Percentiles rank a stretch among this genome's conserved stretches.
Conservation (phyloP, 2,113 vertebrate genomes). For the Pomatostomus ruficeps region DNA sequence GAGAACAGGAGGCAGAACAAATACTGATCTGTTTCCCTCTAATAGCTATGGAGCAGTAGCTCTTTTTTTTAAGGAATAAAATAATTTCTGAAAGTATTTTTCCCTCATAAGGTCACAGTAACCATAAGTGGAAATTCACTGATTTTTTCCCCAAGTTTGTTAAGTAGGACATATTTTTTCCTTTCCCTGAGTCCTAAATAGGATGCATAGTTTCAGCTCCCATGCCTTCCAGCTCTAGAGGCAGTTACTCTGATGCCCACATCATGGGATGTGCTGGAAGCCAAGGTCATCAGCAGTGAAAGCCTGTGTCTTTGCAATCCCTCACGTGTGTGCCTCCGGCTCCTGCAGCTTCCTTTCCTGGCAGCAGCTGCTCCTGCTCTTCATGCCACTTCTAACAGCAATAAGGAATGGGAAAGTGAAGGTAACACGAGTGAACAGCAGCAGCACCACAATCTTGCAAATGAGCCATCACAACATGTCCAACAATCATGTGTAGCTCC, state of each 20-base stretch:
- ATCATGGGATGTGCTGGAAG: neutral
- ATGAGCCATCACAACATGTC: neutral
- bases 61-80: neutral
- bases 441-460: neutral
- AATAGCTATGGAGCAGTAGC: neutral
- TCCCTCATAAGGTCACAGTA: neutral
- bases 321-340: neutral
- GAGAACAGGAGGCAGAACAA: neutral
- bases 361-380: neutral
- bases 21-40: neutral
- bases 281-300: neutral
- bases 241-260: neutral
- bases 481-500: neutral
- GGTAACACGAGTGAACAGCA: neutral
- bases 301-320: neutral
- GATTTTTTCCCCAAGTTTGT: neutral
- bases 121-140: neutral
- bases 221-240: neutral
- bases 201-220: neutral
- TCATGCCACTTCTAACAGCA: neutral
- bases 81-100: neutral
- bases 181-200: neutral
- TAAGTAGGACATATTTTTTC: neutral
- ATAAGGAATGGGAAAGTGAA: neutral
- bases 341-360: slow-evolving; percentile 12